Percentiles rank a stretch among this genome's conserved stretches.
Evolutionary conservation across 2,797 vertebrate species (phyloP).

Genomic region (Gymnothorax javanicus): DNA sequence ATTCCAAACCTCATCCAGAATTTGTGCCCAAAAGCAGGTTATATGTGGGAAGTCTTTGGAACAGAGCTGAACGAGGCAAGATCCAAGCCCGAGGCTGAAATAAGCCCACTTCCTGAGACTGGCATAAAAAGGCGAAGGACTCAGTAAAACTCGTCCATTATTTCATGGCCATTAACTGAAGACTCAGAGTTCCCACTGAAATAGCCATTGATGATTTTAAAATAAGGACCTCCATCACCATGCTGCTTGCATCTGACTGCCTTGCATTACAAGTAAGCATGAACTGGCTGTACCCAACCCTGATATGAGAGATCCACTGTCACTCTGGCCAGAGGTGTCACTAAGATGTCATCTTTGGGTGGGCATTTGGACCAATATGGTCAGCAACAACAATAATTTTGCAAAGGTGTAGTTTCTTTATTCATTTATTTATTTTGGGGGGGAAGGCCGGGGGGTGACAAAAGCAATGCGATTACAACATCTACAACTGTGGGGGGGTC

Average conservation of each 20-base stretch:
- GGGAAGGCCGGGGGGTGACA: no score
- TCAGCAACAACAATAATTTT: no score
- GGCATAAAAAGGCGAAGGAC: constrained; percentile 37
- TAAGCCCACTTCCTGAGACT: constrained; percentile 41
- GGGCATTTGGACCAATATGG: no score
- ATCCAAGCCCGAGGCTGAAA: constrained; percentile 43
- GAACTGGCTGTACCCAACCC: background rate
- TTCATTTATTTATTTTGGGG: no score
- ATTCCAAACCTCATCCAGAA: constrained; percentile 52
- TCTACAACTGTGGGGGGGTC: no score
- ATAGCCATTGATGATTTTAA: constrained; percentile 34
- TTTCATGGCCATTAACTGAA: constrained; percentile 35
- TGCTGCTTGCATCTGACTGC: background rate
- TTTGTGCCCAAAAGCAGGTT: constrained; percentile 61
- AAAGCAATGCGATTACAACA: no score
- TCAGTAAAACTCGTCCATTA: constrained; percentile 36
- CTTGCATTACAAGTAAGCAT: background rate
- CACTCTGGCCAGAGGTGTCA: no score
- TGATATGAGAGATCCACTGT: no score
- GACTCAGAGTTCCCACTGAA: constrained; percentile 36
- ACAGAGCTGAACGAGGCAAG: constrained; percentile 43
- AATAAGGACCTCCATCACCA: background rate
- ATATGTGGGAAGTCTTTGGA: constrained; percentile 46
- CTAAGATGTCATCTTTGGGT: no score
- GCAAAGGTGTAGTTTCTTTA: no score